phyloP scores from a whole-genome alignment of 2,113 vertebrate species.

The Hemiscyllium ocellatum region DNA sequence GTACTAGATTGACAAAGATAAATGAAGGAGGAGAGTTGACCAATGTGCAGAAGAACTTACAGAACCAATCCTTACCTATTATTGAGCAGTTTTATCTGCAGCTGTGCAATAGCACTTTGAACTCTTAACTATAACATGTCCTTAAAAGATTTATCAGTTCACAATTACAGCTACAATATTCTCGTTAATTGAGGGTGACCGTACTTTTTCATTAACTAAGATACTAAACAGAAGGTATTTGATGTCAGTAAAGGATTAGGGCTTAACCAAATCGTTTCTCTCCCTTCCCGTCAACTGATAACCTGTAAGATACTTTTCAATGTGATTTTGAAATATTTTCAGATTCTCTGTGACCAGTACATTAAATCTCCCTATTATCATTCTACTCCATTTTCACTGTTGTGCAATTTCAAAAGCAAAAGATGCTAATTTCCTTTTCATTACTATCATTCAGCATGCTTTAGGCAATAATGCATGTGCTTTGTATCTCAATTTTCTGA shows the following conservation, averaged over 20 bases:
- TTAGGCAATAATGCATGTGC: background rate
- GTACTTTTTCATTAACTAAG: background rate
- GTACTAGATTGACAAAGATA: background rate
- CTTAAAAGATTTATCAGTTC: background rate
- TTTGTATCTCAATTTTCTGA: background rate
- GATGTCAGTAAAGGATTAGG: background rate
- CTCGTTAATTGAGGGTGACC: background rate
- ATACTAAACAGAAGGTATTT: background rate
- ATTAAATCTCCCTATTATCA: background rate
- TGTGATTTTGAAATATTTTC: background rate
- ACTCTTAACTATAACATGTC: background rate
- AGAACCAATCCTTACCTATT: background rate
- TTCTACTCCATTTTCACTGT: background rate
- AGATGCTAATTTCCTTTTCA: background rate
- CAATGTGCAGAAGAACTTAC: background rate
- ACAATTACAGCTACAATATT: background rate
- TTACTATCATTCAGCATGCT: background rate
- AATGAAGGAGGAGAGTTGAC: too few species aligned
- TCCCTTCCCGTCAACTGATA: background rate
- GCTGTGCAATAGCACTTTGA: background rate
- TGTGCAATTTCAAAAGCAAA: background rate
- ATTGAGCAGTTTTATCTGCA: background rate
- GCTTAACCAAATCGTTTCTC: background rate
- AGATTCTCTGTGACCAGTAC: background rate
- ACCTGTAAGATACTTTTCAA: background rate